Base-by-base conservation (phyloP, 2,113 vertebrate genomes). In the Scomber japonicus region DNA sequence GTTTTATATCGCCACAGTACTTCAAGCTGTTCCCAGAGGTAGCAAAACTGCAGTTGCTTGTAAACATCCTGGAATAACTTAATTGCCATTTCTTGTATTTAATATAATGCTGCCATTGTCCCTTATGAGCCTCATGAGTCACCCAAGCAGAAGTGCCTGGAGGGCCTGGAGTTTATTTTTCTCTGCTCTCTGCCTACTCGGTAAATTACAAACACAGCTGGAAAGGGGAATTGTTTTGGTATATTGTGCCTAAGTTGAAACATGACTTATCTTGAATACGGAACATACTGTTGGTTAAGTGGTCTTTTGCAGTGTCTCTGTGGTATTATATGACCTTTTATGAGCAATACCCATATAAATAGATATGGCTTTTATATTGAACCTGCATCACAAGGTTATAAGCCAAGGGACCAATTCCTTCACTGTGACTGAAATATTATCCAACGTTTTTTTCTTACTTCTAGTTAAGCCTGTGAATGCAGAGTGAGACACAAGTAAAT, bases 81-180 rank as follows among this genome's bases (percentile, higher is more conserved):
- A 55, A 62, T 14, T 65, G 55, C 67, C 59, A 46, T 85, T 56
- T 72, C 53, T 72, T 72, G 57, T 78, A 80, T 85, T 80, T 83
- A 76, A 85, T 83, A 72, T 76, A 88, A 90, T 79, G 48, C 62
- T 73, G 40, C 61, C 45, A 46, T 57, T 77, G 67, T 74, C 61
- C 44, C 67, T 81, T 65, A 45, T 19, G 70, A 87, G 66, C 73
- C 21, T 72, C 62, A 59, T 71, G 85, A 89, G 60, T 85, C 87
- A 75, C 35, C 67, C 24, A 30, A 59, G 60, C 51, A 76, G 46
- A 66, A 70, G 6, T 14, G 46, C 55, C 66, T 5, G 15, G 31
- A 63, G 6, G 16, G 46, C 55, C 66, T 5, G 15, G 31, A 63
- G 68, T 65, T n/a, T 54, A 67, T 84, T 76, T 82, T 59, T 13